Percentiles rank a stretch among this genome's conserved stretches.
These are phyloP conservation scores for Eurystomus gularis DNA, from an alignment of 2,113 vertebrate genomes.

Conservation along the genomic window DNA sequence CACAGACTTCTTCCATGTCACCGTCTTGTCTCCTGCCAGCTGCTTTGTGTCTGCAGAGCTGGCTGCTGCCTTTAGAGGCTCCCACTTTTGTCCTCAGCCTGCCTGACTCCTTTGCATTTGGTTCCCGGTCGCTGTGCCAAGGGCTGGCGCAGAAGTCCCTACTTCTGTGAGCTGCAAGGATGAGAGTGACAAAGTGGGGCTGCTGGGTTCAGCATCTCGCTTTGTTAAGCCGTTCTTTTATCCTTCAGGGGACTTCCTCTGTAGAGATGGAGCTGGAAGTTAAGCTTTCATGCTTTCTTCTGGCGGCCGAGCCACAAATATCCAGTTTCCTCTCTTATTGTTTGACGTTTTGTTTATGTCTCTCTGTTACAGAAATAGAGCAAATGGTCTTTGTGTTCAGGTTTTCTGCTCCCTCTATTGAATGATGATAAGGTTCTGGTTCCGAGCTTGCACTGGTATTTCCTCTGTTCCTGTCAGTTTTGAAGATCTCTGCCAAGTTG, in stretches of 20 bases:
- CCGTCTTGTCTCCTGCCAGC: constrained; percentile 53
- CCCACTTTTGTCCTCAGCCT: constrained; percentile 38
- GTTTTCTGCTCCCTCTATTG: constrained; percentile 31
- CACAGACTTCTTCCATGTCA: neutral
- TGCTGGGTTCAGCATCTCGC: constrained; percentile 59
- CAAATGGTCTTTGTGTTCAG: constrained; percentile 8
- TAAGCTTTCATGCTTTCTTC: constrained; percentile 63
- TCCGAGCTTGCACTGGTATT: neutral
- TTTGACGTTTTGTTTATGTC: constrained; percentile 58
- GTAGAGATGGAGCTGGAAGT: constrained; percentile 56
- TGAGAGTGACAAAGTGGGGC: constrained; percentile 64
- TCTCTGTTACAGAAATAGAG: constrained; percentile 41
- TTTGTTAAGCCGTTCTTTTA: constrained; percentile 68
- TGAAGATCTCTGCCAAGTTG: neutral
- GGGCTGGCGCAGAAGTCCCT: constrained; percentile 41
- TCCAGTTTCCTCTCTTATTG: constrained; percentile 52
- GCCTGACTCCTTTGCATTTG: neutral
- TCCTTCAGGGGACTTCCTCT: constrained; percentile 71
- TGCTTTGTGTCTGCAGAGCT: constrained; percentile 41
- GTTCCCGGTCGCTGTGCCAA: constrained; percentile 29
- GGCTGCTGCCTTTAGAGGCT: constrained; percentile 59
- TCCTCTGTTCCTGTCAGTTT: neutral
- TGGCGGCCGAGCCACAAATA: constrained; percentile 35
- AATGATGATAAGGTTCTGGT: constrained; percentile 28
- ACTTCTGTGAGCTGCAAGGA: constrained; percentile 44